phyloP scores from a whole-genome alignment of 2,888 invertebrate genomes.

The Hedychridium roseum region DNA sequence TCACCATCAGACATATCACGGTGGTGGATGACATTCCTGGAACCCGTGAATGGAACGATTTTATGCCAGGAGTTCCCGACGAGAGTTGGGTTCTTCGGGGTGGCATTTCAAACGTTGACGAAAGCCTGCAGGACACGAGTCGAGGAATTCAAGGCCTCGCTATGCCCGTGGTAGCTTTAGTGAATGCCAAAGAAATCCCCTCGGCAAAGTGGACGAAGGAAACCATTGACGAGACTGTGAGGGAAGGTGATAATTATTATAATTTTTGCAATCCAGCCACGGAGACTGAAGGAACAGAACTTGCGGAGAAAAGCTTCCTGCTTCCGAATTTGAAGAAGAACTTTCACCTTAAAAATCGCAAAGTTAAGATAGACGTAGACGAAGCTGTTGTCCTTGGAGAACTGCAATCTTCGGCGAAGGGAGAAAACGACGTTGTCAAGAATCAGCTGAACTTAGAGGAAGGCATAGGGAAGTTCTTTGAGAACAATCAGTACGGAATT shows the following conservation, averaged over 20 bases:
- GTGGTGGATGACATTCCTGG: constrained; percentile 51
- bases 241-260: constrained; percentile 63
- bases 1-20: constrained; percentile 42
- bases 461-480: constrained; percentile 60
- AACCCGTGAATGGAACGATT: constrained; percentile 48
- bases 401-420: constrained; percentile 44
- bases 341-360: constrained; percentile 57
- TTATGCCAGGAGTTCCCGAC: constrained; percentile 40
- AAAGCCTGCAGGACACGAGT: constrained; percentile 52
- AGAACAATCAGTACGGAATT: constrained; percentile 54
- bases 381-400: constrained; percentile 57
- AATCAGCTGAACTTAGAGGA: constrained; percentile 50
- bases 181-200: constrained; percentile 51
- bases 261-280: constrained; percentile 38
- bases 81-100: constrained; percentile 54
- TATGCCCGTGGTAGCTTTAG: constrained; percentile 60
- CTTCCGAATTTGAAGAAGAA: constrained; percentile 56
- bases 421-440: constrained; percentile 41
- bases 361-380: constrained; percentile 52
- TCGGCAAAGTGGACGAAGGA: constrained; percentile 54
- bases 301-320: constrained; percentile 40
- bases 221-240: constrained; percentile 62
- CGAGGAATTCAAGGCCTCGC: constrained; percentile 64
- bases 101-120: constrained; percentile 41
- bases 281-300: constrained; percentile 35